Evolutionary conservation across 2,113 vertebrate genomes (phyloP).

Genomic region (Isichthys henryi): DNA sequence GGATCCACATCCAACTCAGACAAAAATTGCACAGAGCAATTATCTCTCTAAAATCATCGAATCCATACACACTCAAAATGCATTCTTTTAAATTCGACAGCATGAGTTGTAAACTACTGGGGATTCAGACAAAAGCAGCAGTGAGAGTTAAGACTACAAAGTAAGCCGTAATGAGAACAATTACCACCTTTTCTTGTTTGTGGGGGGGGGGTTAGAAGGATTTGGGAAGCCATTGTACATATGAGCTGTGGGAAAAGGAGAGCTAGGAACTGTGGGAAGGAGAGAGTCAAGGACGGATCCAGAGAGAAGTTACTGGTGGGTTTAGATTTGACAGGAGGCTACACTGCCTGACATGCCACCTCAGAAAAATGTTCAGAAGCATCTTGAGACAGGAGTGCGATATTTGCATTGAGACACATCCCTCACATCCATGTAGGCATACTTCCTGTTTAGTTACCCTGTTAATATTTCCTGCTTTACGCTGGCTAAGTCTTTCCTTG

Average conservation of each 20-base stretch:
- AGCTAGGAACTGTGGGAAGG: not conserved
- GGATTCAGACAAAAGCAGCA: not conserved
- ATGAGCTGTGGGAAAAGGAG: not conserved
- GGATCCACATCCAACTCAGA: not conserved
- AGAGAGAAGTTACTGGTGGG: not conserved
- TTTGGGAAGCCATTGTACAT: not conserved
- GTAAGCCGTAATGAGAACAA: not conserved
- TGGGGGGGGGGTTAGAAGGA: not conserved
- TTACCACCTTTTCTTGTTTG: not conserved
- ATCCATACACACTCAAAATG: not conserved
- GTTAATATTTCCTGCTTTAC: not conserved
- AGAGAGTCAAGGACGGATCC: not conserved
- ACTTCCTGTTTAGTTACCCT: constrained; percentile 36
- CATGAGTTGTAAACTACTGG: not conserved
- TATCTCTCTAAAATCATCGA: not conserved
- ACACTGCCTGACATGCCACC: constrained; percentile 16
- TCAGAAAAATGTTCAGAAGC: constrained; percentile 22
- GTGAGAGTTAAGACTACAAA: not conserved
- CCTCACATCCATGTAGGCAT: not conserved
- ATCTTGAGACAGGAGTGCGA: not conserved
- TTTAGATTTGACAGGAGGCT: too few species aligned
- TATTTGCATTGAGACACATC: not conserved
- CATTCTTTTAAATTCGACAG: not conserved
- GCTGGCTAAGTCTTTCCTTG: not conserved
- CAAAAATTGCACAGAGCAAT: not conserved